These are phyloP conservation scores for Oryzias javanicus DNA, from an alignment of 2,113 vertebrate genomes.

Conservation along the genomic window DNA sequence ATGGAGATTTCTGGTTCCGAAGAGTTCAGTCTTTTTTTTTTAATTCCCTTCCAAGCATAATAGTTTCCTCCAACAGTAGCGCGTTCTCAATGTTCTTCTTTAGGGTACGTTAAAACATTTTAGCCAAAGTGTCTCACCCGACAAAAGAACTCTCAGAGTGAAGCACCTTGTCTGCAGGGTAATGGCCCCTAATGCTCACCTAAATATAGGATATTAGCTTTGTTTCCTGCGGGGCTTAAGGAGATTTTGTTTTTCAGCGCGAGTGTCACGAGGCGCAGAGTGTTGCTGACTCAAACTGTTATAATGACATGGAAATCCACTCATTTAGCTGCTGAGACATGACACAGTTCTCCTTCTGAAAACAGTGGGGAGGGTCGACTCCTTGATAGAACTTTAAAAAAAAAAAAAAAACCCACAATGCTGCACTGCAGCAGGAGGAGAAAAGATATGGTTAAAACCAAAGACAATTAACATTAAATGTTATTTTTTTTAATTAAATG, in stretches of 20 bases:
- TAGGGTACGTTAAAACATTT: conserved; percentile 2
- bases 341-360: conserved; percentile 21
- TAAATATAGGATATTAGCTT: conserved; percentile 61
- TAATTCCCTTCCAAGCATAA: too few relatives aligned
- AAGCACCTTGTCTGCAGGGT: conserved; percentile 38
- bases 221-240: conserved; percentile 43
- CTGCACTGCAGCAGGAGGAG: background rate
- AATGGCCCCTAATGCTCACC: conserved; percentile 60
- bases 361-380: conserved; percentile 25
- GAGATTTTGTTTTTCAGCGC: conserved; percentile 51
- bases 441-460: background rate
- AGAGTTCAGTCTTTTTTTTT: too few relatives aligned
- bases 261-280: conserved; percentile 35
- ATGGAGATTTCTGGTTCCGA: too few relatives aligned
- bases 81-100: background rate
- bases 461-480: too few relatives aligned
- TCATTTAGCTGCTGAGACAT: conserved; percentile 56
- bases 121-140: background rate
- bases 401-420: background rate
- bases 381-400: background rate
- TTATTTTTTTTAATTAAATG: too few relatives aligned
- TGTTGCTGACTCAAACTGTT: conserved; percentile 54
- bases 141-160: conserved; percentile 1
- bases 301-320: conserved; percentile 68
- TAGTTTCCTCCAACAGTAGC: too few relatives aligned